Conservation (phyloP, 1,140 invertebrate genomes). For the Galendromus occidentalis region DNA sequence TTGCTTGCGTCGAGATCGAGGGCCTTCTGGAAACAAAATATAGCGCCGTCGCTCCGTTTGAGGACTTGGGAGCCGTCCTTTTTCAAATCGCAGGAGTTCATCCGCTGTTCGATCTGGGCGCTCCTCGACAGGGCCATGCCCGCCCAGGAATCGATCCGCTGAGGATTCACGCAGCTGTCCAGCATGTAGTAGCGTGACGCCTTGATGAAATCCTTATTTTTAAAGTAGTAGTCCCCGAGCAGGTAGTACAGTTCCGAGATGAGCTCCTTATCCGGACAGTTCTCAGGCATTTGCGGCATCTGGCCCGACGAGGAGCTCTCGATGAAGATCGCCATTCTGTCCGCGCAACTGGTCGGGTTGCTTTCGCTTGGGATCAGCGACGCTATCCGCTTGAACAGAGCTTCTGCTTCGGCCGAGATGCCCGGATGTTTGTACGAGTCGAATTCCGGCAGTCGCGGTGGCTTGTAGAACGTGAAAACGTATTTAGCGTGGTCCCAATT, state of each 20-base stretch:
- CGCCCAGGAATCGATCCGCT: slow-evolving; percentile 73
- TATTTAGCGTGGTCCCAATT: slow-evolving; percentile 53
- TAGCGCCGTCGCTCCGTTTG: background rate
- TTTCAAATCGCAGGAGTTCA: slow-evolving; percentile 42
- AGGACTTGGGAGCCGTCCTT: background rate
- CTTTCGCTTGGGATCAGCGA: slow-evolving; percentile 40
- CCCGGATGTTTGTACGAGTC: slow-evolving; percentile 49
- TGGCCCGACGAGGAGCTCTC: slow-evolving; percentile 19
- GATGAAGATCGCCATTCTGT: slow-evolving; percentile 24
- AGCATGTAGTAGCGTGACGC: slow-evolving; percentile 58
- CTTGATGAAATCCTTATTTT: slow-evolving; percentile 49
- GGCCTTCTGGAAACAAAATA: slow-evolving; percentile 26
- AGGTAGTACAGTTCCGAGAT: slow-evolving; percentile 52
- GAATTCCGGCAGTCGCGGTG: slow-evolving; percentile 55
- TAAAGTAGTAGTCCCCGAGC: slow-evolving; percentile 77
- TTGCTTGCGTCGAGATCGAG: slow-evolving; percentile 46
- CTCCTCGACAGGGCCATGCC: slow-evolving; percentile 59
- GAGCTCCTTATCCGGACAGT: slow-evolving; percentile 14
- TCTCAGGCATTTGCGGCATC: slow-evolving; percentile 3
- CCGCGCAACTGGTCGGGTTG: slow-evolving; percentile 19
- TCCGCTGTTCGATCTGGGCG: slow-evolving; percentile 52
- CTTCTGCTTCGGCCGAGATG: slow-evolving; percentile 52
- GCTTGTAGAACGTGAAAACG: slow-evolving; percentile 63
- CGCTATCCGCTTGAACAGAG: slow-evolving; percentile 51
- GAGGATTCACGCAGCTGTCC: slow-evolving; percentile 56